phyloP scores from a whole-genome alignment of 92 coral and sea anemone species.

The Bergia puertoricense region DNA sequence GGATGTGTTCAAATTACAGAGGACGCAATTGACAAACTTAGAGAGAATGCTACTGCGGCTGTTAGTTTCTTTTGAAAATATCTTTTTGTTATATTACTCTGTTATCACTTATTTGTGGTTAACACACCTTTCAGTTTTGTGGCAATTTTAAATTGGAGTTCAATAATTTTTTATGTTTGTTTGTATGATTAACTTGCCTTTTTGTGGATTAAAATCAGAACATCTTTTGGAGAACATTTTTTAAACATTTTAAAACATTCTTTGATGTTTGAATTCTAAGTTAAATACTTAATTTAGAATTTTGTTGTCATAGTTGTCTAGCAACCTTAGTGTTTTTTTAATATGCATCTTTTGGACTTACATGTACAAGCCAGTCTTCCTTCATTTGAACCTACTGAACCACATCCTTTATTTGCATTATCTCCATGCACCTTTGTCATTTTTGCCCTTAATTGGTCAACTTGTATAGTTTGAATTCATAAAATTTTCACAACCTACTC shows the following conservation, averaged over 20 bases:
- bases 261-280: not conserved
- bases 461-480: no score
- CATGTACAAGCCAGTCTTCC: no score
- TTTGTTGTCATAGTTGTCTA: not conserved
- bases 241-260: not conserved
- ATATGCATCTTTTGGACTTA: no score
- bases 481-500: no score
- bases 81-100: not conserved
- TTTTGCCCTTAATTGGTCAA: no score
- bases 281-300: not conserved
- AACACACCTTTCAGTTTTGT: not conserved
- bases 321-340: not conserved
- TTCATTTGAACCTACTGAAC: no score
- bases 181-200: not conserved
- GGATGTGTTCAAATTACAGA: slow-evolving; percentile 75
- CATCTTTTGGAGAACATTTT: not conserved
- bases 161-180: no score
- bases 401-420: no score
- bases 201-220: not conserved
- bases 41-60: slow-evolving; percentile 64
- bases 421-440: no score
- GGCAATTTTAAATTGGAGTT: not conserved
- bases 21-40: slow-evolving; percentile 65
- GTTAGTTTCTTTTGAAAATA: slow-evolving; percentile 63
- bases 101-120: not conserved